Evolutionary conservation across 2,797 vertebrate species (phyloP).

Genomic region (Hemitrygon akajei): DNA sequence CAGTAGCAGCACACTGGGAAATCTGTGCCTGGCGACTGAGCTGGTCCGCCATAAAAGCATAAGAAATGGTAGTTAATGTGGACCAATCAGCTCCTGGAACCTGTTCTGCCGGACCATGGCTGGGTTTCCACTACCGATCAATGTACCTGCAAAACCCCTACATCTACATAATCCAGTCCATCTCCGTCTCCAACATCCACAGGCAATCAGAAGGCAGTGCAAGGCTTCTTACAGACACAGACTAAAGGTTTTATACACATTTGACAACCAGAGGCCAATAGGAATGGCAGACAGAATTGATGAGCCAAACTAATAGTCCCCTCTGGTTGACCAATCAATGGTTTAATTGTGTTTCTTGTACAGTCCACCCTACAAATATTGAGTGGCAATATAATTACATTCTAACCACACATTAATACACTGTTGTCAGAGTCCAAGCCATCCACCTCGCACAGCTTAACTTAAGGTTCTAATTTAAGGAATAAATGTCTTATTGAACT

Average conservation of each 20-base stretch:
- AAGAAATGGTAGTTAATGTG: too few species aligned
- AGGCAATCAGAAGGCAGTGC: not conserved
- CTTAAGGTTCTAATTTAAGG: not conserved
- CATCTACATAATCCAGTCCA: too few species aligned
- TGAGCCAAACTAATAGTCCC: not conserved
- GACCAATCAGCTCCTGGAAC: too few species aligned
- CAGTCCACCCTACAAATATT: conserved; percentile 3
- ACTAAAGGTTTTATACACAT: not conserved
- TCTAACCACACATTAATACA: conserved; percentile 12
- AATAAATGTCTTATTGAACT: not conserved
- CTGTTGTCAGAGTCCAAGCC: not conserved
- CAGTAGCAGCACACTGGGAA: not conserved
- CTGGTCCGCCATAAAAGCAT: not conserved
- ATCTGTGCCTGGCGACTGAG: not conserved
- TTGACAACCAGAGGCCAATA: not conserved
- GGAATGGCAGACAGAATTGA: not conserved
- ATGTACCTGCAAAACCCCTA: too few species aligned
- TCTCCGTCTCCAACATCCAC: not conserved
- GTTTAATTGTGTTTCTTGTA: not conserved
- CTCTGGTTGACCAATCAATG: not conserved
- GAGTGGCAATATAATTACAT: conserved; percentile 1
- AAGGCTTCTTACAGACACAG: not conserved
- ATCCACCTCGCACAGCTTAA: not conserved
- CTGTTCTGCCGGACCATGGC: too few species aligned
- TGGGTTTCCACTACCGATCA: too few species aligned